A percentile compares a stretch with the other conserved stretches of the same genome.
Evolutionary conservation across 1,140 invertebrate genomes (phyloP).

Genomic region (Zaprionus kolodkinae): DNA sequence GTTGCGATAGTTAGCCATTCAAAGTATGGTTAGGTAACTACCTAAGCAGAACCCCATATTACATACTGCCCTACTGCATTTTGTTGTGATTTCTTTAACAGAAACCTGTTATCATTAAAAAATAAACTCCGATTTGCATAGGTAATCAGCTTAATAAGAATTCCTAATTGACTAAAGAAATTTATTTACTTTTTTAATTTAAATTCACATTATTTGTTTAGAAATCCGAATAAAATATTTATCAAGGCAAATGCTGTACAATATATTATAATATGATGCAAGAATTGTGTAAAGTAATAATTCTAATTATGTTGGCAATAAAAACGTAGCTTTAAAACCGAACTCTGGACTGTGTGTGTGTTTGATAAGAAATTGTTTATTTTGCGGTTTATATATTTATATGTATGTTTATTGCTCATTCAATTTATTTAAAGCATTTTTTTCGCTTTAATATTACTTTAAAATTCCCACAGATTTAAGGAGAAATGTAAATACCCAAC

Average conservation of each 20-base stretch:
- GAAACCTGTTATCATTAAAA: not conserved
- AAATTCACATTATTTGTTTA: not conserved
- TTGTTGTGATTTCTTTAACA: conserved; percentile 10
- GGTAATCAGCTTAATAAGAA: too few relatives aligned
- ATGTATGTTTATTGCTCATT: not conserved
- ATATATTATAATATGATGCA: too few relatives aligned
- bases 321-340: not conserved
- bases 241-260: too few relatives aligned
- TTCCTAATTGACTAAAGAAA: too few relatives aligned
- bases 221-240: too few relatives aligned
- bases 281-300: not conserved
- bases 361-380: not conserved
- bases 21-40: not conserved
- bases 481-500: not conserved
- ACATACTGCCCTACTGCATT: not conserved
- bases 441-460: not conserved
- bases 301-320: not conserved
- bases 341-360: not conserved
- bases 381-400: not conserved
- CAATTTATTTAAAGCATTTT: not conserved
- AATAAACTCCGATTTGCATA: too few relatives aligned
- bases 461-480: not conserved
- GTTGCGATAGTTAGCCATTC: not conserved
- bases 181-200: too few relatives aligned
- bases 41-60: not conserved